phyloP scores from a whole-genome alignment of 2,113 vertebrate species.

The Columba livia region DNA sequence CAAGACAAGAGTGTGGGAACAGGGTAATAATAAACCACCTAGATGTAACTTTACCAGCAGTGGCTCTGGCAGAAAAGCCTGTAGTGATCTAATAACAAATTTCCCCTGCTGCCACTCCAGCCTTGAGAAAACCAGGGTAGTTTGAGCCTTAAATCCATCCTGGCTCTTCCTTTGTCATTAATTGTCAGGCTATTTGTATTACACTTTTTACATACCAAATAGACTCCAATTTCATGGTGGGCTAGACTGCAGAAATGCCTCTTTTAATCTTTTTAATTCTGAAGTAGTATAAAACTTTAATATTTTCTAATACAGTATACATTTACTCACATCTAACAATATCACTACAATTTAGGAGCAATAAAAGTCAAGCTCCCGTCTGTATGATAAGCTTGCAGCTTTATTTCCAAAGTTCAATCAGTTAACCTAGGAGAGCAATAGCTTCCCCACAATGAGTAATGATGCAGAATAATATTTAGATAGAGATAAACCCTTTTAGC shows the following conservation, averaged over 20 bases:
- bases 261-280: conserved; percentile 73
- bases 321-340: conserved; percentile 68
- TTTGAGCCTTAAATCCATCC: conserved; percentile 32
- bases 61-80: conserved; percentile 3
- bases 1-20: not conserved
- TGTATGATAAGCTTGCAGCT: conserved; percentile 65
- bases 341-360: conserved; percentile 66
- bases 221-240: conserved; percentile 72
- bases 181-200: conserved; percentile 63
- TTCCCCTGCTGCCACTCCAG: conserved; percentile 28
- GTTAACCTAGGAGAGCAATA: conserved; percentile 77
- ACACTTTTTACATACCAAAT: conserved; percentile 58
- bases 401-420: conserved; percentile 76
- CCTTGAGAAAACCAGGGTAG: not conserved
- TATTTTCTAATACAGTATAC: conserved; percentile 70
- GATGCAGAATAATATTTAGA: conserved; percentile 71
- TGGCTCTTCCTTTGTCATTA: conserved; percentile 41
- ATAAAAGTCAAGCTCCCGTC: conserved; percentile 60
- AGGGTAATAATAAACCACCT: conserved; percentile 13
- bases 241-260: conserved; percentile 58
- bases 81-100: conserved; percentile 39
- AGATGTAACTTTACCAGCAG: conserved; percentile 3
- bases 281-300: conserved; percentile 65
- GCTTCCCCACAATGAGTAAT: conserved; percentile 70
- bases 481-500: conserved; percentile 74